Evolutionary conservation across 2,797 vertebrate genomes (phyloP), one percentile per base, ranked within the genome.

Genomic region (Urocyon cinereoargenteus): DNA sequence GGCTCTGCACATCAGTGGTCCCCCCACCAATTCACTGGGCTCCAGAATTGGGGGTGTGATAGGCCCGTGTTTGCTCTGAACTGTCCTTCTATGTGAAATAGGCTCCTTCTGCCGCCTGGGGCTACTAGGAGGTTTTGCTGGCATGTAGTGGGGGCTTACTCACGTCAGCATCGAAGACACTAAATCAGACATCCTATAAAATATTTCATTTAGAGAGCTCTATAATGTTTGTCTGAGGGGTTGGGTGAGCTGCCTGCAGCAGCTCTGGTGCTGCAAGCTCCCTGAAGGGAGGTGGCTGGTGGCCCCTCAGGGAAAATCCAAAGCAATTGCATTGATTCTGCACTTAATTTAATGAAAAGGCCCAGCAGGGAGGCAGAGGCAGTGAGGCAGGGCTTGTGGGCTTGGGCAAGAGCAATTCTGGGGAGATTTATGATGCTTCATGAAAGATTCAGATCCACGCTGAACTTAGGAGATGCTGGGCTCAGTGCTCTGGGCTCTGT

Each of bases 311-410:
- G 96, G 87, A 81, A 51, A 88, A 86, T 85, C 66, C 82, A 87
- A 88, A 78, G 86, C 94, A 82, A 68, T 68, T 91, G 36, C 82
- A 1, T 57, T 31, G 82, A 88, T 94, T 89, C 70, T n/a, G 9
- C 88, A 83, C 96, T 95, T 95, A 84, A 92, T 90, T 93, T 97
- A 92, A 97, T 88, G 85, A 68, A 85, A 92, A 94, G 86, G 11
- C 82, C 78, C 85, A 82, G 94, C n/a, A 28, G 93, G 81, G 92
- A 78, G 49, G 90, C 78, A 66, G 36, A 88, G 31, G 86, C 95
- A 90, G 91, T 6, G 45, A 96, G 86, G 77, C 89, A 64, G 36
- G 84, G 68, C 83, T 93, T 86, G 81, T 3, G 57, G 82, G 68
- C 70, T 86, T 0, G 28, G 86, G 86, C 79, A 77, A 75, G 78